A percentile compares a stretch with the other conserved stretches of the same genome.
Evolutionary conservation across 2,797 vertebrate species (phyloP).

Genomic region (Semotilus atromaculatus): DNA sequence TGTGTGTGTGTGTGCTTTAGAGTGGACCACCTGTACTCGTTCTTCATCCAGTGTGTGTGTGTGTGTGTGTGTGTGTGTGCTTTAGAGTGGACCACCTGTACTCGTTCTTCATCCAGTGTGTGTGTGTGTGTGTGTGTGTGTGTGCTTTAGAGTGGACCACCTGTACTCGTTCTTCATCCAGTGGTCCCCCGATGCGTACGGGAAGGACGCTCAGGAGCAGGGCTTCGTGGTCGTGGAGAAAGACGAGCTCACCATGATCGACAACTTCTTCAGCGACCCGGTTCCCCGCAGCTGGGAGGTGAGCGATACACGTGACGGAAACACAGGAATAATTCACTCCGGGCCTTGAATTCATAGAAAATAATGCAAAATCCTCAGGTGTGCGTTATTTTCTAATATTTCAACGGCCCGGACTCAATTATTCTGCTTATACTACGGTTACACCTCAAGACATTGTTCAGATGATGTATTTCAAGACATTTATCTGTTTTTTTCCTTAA

Average conservation of each 20-base stretch:
- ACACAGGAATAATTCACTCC: neutral
- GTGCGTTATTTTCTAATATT: too few relatives aligned
- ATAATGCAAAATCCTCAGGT: neutral
- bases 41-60: constrained; percentile 99
- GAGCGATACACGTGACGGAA: constrained; percentile 52
- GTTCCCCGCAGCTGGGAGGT: constrained; percentile 98
- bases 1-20: constrained; percentile 68
- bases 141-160: constrained; percentile 87
- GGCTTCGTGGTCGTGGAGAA: constrained; percentile 98
- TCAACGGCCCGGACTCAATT: too few relatives aligned
- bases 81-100: constrained; percentile 95
- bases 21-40: constrained; percentile 94
- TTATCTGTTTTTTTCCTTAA: too few relatives aligned
- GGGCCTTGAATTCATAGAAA: neutral
- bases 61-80: neutral
- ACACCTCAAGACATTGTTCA: neutral
- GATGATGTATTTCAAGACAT: neutral
- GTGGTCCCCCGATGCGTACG: constrained; percentile 97
- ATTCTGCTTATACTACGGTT: accelerated
- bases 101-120: constrained; percentile 95
- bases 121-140: too few relatives aligned
- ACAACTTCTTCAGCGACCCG: constrained; percentile 97
- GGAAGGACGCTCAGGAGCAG: constrained; percentile 96
- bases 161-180: constrained; percentile 97
- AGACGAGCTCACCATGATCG: constrained; percentile 96